Base-by-base conservation (phyloP, 37 sponge, comb jelly and placozoan species). In the Oopsacas minuta region DNA sequence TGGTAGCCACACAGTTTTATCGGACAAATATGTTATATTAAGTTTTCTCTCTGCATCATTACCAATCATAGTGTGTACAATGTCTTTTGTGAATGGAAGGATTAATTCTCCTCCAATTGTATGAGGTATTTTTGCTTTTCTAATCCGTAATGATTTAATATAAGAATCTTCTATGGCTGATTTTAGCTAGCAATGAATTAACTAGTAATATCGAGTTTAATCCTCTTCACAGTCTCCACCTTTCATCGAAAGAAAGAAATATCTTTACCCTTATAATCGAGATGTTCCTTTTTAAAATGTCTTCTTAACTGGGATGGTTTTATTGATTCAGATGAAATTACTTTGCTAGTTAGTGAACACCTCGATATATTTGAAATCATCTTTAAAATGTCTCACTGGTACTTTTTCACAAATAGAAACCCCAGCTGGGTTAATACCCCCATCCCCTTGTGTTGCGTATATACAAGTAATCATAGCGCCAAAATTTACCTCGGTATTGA, bases 1-100 rank as follows among this genome's bases (percentile, higher is more conserved):
- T 61, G 32, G 7, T 32, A 25, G 75, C 75, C 28, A 34, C 75
- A 61, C 75, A 61, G 75, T 61, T 25, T 61, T 61, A 61, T 12
- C 75, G 75, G 75, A 61, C 75, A 61, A 61, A 61, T 25, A 61
- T 61, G 28, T 61, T 32, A 34, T 61, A 61, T 61, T 61, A 61
- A 61, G 75, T 61, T 61, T 61, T 61, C 75, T 61, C 75, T 61
- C 75, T 32, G 75, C 75, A 61, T 61, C 75, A 61, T 25, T 61
- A 32, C 75, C 75, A 61, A 61, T 61, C 75, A 61, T 61, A 61
- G 28, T 25, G 75, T 34, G 75, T 61, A 61, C 75, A 61, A 61
- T 61, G 75, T 25, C 75, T 61, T 61, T 61, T 61, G 75, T 61
- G 28, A 25, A 61, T 61, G 75, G 75, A 61, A 61, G 75, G 22